Conservation (phyloP, 2,888 invertebrate genomes). For the Teinopalpus imperialis region DNA sequence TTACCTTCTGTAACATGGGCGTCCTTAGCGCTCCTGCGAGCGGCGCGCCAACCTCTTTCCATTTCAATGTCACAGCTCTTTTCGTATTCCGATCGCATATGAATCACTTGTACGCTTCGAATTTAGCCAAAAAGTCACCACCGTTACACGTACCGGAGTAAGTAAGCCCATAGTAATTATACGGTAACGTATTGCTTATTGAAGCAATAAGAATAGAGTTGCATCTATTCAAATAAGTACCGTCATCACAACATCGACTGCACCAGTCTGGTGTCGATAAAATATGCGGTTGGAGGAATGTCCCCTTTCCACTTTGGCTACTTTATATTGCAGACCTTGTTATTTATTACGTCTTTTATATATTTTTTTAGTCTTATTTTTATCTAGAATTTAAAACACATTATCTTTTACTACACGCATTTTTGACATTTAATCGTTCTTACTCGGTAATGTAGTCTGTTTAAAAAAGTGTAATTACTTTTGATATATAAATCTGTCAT, state of each 20-base stretch:
- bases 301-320: conserved; percentile 36
- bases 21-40: conserved; percentile 18
- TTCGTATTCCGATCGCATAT: conserved; percentile 23
- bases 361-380: no score
- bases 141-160: conserved; percentile 7
- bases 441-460: no score
- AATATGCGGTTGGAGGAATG: conserved; percentile 37
- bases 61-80: conserved; percentile 19
- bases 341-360: conserved; percentile 37
- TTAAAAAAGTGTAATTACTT: no score
- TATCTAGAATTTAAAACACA: no score
- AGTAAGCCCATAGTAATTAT: background rate
- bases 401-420: no score
- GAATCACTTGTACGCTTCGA: conserved; percentile 15
- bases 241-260: background rate
- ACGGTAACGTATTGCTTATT: background rate
- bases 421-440: no score
- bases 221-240: conserved; percentile 11
- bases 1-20: conserved; percentile 19
- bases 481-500: no score
- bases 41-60: conserved; percentile 16
- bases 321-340: conserved; percentile 43
- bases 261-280: conserved; percentile 19
- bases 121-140: conserved; percentile 19
- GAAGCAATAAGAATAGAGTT: conserved; percentile 6